phyloP scores from a whole-genome alignment of 2,113 vertebrate species.

The Malurus elegans region DNA sequence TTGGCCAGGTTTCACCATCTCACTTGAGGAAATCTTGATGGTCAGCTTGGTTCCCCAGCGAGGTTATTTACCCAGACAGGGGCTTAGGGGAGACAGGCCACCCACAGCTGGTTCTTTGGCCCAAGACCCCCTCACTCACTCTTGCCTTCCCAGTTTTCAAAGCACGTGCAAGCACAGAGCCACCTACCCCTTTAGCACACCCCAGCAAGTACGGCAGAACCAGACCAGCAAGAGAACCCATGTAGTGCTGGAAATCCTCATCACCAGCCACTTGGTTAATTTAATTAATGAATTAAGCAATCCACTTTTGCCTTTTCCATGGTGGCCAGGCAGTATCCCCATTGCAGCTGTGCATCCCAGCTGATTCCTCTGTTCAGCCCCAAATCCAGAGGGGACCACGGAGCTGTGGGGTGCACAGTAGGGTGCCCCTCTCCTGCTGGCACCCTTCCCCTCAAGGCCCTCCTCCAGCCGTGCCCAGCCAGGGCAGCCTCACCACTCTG shows the following conservation, averaged over 20 bases:
- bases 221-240: background rate
- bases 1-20: background rate
- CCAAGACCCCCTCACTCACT: fast-evolving
- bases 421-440: background rate
- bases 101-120: background rate
- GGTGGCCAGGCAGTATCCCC: background rate
- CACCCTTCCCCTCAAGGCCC: background rate
- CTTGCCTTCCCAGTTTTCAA: background rate
- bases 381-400: fast-evolving
- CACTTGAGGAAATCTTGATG: background rate
- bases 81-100: background rate
- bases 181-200: fast-evolving
- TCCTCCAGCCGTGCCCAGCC: fast-evolving
- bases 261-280: fast-evolving
- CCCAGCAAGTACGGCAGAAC: fast-evolving
- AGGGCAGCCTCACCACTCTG: background rate
- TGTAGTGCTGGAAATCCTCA: background rate
- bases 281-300: background rate
- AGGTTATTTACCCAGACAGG: background rate
- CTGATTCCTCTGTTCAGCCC: background rate
- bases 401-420: background rate
- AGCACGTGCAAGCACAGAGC: background rate
- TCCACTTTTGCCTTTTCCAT: background rate
- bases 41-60: background rate
- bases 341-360: background rate